phyloP scores from a whole-genome alignment of 2,113 vertebrate species.

The Hippolais icterina region DNA sequence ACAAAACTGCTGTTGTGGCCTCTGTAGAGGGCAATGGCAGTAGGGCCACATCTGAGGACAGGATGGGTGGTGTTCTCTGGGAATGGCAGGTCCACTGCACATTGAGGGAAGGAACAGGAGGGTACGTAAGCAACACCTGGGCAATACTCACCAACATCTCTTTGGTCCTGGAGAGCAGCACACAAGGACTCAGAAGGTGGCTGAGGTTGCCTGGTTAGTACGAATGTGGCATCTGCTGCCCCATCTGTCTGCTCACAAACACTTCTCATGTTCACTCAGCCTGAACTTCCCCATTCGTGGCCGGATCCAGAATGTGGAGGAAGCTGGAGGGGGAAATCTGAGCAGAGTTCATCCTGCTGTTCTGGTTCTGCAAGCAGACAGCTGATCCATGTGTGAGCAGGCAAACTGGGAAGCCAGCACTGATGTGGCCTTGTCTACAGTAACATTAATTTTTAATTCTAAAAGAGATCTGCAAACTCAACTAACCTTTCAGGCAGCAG shows the following conservation, averaged over 20 bases:
- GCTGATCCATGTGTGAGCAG: neutral
- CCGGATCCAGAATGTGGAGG: neutral
- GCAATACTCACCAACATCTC: neutral
- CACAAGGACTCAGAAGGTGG: neutral
- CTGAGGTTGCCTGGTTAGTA: neutral
- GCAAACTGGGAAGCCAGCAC: neutral
- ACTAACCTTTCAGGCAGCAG: neutral
- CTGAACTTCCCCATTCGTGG: neutral
- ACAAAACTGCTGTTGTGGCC: conserved; percentile 3
- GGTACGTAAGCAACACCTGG: neutral
- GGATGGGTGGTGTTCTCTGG: neutral
- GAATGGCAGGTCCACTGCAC: neutral
- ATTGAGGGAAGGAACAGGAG: neutral
- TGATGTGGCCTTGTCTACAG: neutral
- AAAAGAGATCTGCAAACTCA: neutral
- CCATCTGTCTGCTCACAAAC: neutral
- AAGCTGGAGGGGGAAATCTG: neutral
- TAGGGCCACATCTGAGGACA: neutral
- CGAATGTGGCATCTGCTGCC: neutral
- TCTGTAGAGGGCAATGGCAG: conserved; percentile 13
- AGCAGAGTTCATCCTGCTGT: neutral
- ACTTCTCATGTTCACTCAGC: neutral
- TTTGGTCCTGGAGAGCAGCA: neutral
- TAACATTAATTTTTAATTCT: neutral
- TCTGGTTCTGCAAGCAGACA: neutral